Evolutionary conservation across 2,797 vertebrate genomes (phyloP).

Genomic region (Tympanoctomys barrerae): DNA sequence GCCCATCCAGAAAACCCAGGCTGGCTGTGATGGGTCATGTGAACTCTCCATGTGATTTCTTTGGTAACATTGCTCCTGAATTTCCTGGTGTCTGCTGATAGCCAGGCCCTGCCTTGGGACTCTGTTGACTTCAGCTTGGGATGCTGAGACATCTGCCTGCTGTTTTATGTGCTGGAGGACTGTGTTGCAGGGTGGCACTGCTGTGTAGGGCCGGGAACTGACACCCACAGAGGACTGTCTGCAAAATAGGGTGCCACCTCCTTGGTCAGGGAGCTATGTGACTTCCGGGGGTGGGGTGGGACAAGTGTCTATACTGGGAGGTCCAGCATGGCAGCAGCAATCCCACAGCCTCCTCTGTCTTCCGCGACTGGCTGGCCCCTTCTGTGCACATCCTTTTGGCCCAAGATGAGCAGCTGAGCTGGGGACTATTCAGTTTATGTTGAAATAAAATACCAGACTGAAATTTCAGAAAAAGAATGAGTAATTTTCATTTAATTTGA

Average conservation of each 20-base stretch:
- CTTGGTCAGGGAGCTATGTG: background rate
- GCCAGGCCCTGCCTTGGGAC: background rate
- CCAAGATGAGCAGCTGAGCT: background rate
- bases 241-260: background rate
- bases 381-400: background rate
- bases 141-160: background rate
- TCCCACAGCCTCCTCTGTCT: background rate
- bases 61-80: background rate
- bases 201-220: background rate
- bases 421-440: background rate
- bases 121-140: background rate
- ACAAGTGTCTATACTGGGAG: background rate
- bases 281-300: too few species aligned
- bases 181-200: too few species aligned
- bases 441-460: background rate
- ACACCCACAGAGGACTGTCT: background rate
- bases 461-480: background rate
- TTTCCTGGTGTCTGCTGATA: background rate
- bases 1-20: too few species aligned
- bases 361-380: background rate
- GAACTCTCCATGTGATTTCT: background rate
- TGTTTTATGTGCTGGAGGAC: too few species aligned
- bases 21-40: background rate
- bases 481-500: background rate
- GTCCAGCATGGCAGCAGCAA: background rate